Evolutionary conservation across 2,797 vertebrate species (phyloP).

Genomic region (Aulostomus chinensis): DNA sequence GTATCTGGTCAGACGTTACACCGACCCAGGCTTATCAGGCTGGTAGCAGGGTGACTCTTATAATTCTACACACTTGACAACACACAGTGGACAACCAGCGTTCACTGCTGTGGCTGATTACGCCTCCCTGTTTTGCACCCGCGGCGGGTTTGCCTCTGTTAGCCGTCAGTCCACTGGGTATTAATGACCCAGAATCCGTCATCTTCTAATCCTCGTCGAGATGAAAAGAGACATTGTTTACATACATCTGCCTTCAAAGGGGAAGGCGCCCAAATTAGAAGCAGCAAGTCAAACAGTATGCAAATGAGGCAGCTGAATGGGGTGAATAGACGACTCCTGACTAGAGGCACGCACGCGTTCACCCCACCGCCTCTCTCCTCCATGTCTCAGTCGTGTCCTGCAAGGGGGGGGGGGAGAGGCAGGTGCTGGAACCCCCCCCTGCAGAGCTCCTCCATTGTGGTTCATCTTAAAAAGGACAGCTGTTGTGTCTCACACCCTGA

Average conservation of each 20-base stretch:
- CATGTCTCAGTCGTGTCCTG: constrained; percentile 6
- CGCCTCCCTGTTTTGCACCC: constrained; percentile 5
- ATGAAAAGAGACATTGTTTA: constrained; percentile 68
- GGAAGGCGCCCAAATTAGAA: constrained; percentile 51
- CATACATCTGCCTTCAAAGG: constrained; percentile 62
- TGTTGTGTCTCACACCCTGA: constrained; percentile 50
- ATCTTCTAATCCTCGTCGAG: constrained; percentile 42
- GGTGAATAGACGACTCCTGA: constrained; percentile 37
- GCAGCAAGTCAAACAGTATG: constrained; percentile 62
- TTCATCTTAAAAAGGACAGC: constrained; percentile 59
- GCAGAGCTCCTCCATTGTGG: constrained; percentile 52
- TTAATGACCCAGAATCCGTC: constrained; percentile 60
- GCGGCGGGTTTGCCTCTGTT: constrained; percentile 40
- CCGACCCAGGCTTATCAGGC: background rate
- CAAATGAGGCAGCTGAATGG: constrained; percentile 62
- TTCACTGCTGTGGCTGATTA: constrained; percentile 10
- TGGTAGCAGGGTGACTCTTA: background rate
- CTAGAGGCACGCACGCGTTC: constrained; percentile 42
- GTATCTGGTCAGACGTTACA: background rate
- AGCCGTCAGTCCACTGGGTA: constrained; percentile 40
- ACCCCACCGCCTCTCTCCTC: constrained; percentile 12
- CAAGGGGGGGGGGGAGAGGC: constrained; percentile 31
- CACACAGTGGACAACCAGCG: background rate
- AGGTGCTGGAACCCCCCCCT: constrained; percentile 49
- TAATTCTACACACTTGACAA: background rate